These are phyloP conservation scores for Nasonia giraulti DNA, from an alignment of 1,140 invertebrate species.

Conservation along the genomic window DNA sequence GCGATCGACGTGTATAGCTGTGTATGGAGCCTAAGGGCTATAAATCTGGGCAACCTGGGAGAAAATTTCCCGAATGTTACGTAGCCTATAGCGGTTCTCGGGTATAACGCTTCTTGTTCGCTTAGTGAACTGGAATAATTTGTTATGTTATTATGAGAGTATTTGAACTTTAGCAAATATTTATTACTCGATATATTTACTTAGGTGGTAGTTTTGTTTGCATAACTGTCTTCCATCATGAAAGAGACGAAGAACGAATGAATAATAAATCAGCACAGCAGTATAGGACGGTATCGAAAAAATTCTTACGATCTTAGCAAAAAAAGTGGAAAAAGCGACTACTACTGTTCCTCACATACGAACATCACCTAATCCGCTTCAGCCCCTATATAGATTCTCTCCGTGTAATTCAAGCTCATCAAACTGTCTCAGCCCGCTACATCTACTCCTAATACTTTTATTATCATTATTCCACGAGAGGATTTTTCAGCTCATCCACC, in stretches of 20 bases:
- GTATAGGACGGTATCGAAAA: too few species aligned
- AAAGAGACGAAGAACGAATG: not conserved
- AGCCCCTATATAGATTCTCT: not conserved
- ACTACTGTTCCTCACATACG: too few species aligned
- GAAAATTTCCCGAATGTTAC: not conserved
- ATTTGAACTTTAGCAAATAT: too few species aligned
- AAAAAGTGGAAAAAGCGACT: not conserved
- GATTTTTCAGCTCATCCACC: constrained; percentile 3
- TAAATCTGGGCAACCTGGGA: not conserved
- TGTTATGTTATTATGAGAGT: too few species aligned
- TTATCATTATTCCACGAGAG: not conserved
- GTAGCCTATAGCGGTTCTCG: not conserved
- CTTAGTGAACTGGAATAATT: too few species aligned
- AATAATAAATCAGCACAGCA: constrained; percentile 9
- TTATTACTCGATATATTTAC: too few species aligned
- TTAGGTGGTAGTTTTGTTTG: too few species aligned
- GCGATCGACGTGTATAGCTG: not conserved
- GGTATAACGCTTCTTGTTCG: not conserved
- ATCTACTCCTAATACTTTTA: not conserved
- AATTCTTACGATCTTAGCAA: too few species aligned
- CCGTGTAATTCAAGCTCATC: constrained; percentile 8
- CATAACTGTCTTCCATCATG: not conserved
- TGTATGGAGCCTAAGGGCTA: not conserved
- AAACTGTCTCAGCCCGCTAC: not conserved
- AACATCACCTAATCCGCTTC: constrained; percentile 12